Evolutionary conservation across 2,888 invertebrate species (phyloP).

Genomic region (Tipula lateralis): DNA sequence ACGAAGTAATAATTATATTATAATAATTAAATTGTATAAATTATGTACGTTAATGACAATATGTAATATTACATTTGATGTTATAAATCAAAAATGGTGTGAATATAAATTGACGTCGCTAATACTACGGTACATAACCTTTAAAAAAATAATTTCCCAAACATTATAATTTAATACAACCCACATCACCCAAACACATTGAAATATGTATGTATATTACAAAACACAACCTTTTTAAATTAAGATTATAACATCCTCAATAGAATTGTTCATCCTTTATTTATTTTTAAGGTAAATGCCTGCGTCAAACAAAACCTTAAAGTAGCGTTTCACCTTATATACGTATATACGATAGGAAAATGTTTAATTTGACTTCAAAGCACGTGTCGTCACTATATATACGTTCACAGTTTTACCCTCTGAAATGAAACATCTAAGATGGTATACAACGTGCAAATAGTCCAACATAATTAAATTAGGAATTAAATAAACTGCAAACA

Average conservation of each 20-base stretch:
- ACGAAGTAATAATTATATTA: neutral
- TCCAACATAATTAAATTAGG: neutral
- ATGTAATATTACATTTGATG: neutral
- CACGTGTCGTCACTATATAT: neutral
- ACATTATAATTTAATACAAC: neutral
- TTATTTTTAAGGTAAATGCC: neutral
- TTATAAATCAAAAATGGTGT: neutral
- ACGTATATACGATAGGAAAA: no score
- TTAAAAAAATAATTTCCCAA: neutral
- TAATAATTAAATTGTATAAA: neutral
- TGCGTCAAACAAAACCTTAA: neutral
- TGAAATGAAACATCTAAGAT: neutral
- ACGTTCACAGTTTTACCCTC: neutral
- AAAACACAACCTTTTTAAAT: neutral
- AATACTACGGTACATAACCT: neutral
- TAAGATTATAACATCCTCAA: conserved; percentile 1
- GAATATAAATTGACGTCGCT: neutral
- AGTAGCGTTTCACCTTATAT: neutral
- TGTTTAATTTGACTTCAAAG: neutral
- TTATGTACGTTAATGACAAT: neutral
- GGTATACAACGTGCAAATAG: neutral
- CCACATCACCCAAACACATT: neutral
- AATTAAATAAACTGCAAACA: neutral
- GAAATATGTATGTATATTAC: neutral
- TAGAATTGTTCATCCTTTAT: neutral